Percentiles rank a stretch among this genome's conserved stretches.
These are phyloP conservation scores for Callitettix versicolor DNA, from an alignment of 1,140 invertebrate genomes.

Conservation along the genomic window DNA sequence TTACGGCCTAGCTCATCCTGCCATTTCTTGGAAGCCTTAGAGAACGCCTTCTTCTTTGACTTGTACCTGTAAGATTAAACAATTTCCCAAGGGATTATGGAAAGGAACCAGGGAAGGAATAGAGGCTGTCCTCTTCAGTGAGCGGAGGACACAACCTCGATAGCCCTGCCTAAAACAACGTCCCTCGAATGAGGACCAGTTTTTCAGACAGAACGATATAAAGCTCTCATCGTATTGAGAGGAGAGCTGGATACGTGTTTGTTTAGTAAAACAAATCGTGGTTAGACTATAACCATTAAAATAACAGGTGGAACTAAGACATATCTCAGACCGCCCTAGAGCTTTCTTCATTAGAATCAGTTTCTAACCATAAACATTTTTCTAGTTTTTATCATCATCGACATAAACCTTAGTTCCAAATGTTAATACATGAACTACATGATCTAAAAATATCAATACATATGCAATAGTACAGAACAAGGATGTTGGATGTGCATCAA, in stretches of 20 bases:
- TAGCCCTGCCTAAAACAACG: neutral
- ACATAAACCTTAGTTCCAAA: neutral
- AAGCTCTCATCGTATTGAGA: constrained; percentile 30
- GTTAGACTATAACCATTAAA: neutral
- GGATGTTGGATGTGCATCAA: too few relatives aligned
- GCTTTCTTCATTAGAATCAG: constrained; percentile 9
- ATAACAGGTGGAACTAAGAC: neutral
- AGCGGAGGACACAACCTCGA: constrained; percentile 31
- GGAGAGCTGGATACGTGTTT: constrained; percentile 24
- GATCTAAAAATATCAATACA: too few relatives aligned
- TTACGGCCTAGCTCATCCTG: constrained; percentile 91
- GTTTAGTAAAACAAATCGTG: constrained; percentile 1
- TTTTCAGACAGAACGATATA: constrained; percentile 36
- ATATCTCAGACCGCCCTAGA: constrained; percentile 19
- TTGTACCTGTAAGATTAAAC: constrained; percentile 71
- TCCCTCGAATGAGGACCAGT: too few relatives aligned
- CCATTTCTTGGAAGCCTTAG: constrained; percentile 98
- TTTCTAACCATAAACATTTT: constrained; percentile 13
- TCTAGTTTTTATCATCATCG: constrained; percentile 9
- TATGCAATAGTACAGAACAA: too few relatives aligned
- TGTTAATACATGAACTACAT: too few relatives aligned
- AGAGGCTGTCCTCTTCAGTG: constrained; percentile 31
- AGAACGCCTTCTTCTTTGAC: constrained; percentile 99
- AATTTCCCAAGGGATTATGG: too few relatives aligned
- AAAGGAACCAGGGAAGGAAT: constrained; percentile 6